Conservation (phyloP, 2,113 vertebrate genomes). For the Aegypius monachus region DNA sequence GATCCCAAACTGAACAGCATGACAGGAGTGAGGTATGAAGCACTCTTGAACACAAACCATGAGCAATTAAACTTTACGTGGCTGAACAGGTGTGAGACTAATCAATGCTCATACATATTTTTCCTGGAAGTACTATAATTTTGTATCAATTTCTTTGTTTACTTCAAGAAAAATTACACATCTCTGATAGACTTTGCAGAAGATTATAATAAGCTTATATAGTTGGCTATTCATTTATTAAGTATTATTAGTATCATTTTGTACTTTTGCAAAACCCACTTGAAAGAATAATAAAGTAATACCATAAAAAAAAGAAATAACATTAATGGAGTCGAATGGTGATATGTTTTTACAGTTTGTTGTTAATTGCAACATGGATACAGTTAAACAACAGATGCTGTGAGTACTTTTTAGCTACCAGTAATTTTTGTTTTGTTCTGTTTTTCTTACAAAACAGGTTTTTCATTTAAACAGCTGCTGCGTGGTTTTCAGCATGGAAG, state of each 20-base stretch:
- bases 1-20: not conserved
- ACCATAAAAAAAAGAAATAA: not conserved
- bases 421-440: not conserved
- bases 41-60: not conserved
- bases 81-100: not conserved
- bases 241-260: not conserved
- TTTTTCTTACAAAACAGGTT: constrained; percentile 31
- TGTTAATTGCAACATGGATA: constrained; percentile 27
- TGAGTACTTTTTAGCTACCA: not conserved
- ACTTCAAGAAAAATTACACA: not conserved
- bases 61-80: not conserved
- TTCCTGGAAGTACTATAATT: not conserved
- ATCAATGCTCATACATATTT: not conserved
- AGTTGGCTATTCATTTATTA: not conserved
- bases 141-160: not conserved
- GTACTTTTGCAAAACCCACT: not conserved
- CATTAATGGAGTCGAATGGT: not conserved
- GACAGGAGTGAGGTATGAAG: not conserved
- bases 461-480: constrained; percentile 31
- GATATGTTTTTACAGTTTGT: constrained; percentile 1
- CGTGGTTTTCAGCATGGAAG: not conserved
- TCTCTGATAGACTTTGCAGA: not conserved
- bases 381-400: constrained; percentile 51
- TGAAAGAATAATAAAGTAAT: not conserved
- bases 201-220: not conserved